phyloP scores from a whole-genome alignment of 2,797 vertebrate species.

The Mionectes olivaceus region DNA sequence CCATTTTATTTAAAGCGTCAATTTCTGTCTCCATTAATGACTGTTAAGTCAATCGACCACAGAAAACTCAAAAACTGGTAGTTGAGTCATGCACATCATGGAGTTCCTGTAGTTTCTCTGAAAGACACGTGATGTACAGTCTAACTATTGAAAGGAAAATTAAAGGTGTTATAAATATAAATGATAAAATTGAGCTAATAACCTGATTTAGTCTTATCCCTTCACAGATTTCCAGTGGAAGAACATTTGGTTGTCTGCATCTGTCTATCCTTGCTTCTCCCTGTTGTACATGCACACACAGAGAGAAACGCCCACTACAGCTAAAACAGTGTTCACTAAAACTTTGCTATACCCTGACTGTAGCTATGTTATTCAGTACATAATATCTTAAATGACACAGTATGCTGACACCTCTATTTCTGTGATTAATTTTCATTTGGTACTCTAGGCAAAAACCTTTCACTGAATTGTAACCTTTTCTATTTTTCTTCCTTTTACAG shows the following conservation, averaged over 20 bases:
- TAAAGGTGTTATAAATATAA: neutral
- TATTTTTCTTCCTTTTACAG: neutral
- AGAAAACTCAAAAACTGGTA: neutral
- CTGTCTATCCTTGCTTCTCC: neutral
- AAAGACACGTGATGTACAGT: neutral
- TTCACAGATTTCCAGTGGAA: neutral
- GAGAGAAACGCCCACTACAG: neutral
- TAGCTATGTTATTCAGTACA: neutral
- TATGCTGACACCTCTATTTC: neutral
- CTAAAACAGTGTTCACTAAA: neutral
- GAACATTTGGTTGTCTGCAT: neutral
- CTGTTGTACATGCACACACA: fast-evolving
- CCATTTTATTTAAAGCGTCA: neutral
- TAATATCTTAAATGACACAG: neutral
- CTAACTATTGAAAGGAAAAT: neutral
- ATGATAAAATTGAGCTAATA: neutral
- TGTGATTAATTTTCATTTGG: conserved; percentile 1
- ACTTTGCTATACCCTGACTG: neutral
- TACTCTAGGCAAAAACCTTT: neutral
- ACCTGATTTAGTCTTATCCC: neutral
- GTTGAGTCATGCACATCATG: neutral
- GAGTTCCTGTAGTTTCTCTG: neutral
- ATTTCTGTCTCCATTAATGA: neutral
- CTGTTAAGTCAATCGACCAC: neutral
- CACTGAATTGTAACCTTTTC: neutral